These are phyloP conservation scores for Lordiphosa clarofinis DNA, from an alignment of 1,140 invertebrate species.

Conservation along the genomic window DNA sequence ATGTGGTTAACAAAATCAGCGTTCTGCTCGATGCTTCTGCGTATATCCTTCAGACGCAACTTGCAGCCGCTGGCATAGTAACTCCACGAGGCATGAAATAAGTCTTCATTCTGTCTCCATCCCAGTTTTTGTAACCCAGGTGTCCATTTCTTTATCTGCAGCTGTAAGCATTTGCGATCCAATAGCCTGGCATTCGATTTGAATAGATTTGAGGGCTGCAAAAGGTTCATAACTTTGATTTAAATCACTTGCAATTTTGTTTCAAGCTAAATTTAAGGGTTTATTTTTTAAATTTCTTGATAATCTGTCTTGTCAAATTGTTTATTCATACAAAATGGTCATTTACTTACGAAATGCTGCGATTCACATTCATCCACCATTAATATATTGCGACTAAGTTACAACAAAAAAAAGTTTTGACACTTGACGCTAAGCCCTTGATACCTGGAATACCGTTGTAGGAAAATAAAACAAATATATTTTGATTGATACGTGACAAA, in stretches of 20 bases:
- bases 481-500: too few species aligned
- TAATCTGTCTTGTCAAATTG: background rate
- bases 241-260: constrained; percentile 17
- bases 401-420: too few species aligned
- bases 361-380: too few species aligned
- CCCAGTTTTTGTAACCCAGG: constrained; percentile 17
- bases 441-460: too few species aligned
- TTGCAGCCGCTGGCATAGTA: constrained; percentile 43
- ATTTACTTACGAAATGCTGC: constrained; percentile 2
- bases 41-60: constrained; percentile 25
- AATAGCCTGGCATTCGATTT: constrained; percentile 9
- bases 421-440: too few species aligned
- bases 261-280: background rate
- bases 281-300: too few species aligned
- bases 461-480: too few species aligned
- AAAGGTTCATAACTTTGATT: constrained; percentile 13
- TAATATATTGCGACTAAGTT: too few species aligned
- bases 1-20: constrained; percentile 13
- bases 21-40: constrained; percentile 26
- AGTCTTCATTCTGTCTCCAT: constrained; percentile 9
- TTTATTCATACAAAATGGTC: background rate
- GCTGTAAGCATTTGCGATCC: constrained; percentile 26
- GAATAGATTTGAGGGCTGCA: background rate
- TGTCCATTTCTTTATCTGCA: constrained; percentile 24
- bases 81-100: constrained; percentile 37